Conservation (phyloP, 2,797 vertebrate genomes). For the Siniperca undulata region DNA sequence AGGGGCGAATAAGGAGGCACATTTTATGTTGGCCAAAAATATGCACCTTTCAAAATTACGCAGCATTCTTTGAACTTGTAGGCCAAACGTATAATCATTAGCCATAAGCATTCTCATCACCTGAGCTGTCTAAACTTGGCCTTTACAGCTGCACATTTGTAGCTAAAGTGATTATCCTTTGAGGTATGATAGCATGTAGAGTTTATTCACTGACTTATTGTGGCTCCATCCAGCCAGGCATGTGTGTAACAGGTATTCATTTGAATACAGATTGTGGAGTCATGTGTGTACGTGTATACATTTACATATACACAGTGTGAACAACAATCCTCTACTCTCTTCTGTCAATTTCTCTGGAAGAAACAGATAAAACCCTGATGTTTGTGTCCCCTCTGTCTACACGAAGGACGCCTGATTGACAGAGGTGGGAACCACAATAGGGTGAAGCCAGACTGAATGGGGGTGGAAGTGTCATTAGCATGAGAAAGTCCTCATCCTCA, state of each 20-base stretch:
- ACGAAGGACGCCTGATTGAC: slow-evolving; percentile 48
- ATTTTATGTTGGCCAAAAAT: neutral
- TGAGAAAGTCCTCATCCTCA: slow-evolving; percentile 74
- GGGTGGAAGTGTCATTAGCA: slow-evolving; percentile 76
- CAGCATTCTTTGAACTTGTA: neutral
- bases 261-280: slow-evolving; percentile 1
- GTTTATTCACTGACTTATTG: neutral
- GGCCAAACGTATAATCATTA: neutral
- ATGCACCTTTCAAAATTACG: neutral
- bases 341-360: neutral
- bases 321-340: neutral
- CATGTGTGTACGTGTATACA: neutral
- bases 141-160: slow-evolving; percentile 6
- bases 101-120: neutral
- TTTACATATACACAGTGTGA: slow-evolving; percentile 9
- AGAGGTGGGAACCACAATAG: slow-evolving; percentile 62
- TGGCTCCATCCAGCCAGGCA: neutral
- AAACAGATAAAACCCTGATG: slow-evolving; percentile 40
- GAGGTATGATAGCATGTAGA: neutral
- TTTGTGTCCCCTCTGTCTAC: slow-evolving; percentile 40
- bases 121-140: neutral
- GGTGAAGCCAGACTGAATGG: slow-evolving; percentile 53
- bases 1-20: neutral
- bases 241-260: neutral
- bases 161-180: neutral